These are phyloP conservation scores for Synanthedon vespiformis DNA, from an alignment of 2,888 invertebrate species.

Conservation along the genomic window DNA sequence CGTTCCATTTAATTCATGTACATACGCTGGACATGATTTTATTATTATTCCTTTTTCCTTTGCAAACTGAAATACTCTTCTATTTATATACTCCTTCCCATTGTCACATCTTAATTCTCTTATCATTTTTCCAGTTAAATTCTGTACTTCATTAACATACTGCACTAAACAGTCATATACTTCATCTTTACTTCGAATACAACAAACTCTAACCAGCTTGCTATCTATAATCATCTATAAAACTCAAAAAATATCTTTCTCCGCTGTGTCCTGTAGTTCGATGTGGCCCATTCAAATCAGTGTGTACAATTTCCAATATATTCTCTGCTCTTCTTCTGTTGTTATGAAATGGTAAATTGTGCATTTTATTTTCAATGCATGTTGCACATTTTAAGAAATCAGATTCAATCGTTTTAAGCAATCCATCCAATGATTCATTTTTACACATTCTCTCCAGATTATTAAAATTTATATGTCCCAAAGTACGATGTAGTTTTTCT, in stretches of 20 bases:
- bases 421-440: too few relatives aligned
- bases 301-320: too few relatives aligned
- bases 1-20: conserved; percentile 5
- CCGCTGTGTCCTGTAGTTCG: conserved; percentile 6
- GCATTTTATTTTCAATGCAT: too few relatives aligned
- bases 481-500: too few relatives aligned
- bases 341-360: too few relatives aligned
- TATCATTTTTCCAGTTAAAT: conserved; percentile 10
- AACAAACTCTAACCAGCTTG: conserved; percentile 10
- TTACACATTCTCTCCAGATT: too few relatives aligned
- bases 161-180: conserved; percentile 9
- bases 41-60: conserved; percentile 5
- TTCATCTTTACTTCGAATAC: conserved; percentile 9
- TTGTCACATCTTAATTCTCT: conserved; percentile 6
- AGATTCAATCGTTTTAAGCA: too few relatives aligned
- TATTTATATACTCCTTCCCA: conserved; percentile 5
- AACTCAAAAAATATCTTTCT: conserved; percentile 8
- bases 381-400: too few relatives aligned
- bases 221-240: conserved; percentile 8
- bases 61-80: conserved; percentile 3
- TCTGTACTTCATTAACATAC: conserved; percentile 11
- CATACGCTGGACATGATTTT: conserved; percentile 8
- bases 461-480: too few relatives aligned
- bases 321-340: too few relatives aligned
- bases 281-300: not conserved